These are phyloP conservation scores for Clarias platycephalus DNA, from an alignment of 2,797 vertebrate species.

Conservation along the genomic window DNA sequence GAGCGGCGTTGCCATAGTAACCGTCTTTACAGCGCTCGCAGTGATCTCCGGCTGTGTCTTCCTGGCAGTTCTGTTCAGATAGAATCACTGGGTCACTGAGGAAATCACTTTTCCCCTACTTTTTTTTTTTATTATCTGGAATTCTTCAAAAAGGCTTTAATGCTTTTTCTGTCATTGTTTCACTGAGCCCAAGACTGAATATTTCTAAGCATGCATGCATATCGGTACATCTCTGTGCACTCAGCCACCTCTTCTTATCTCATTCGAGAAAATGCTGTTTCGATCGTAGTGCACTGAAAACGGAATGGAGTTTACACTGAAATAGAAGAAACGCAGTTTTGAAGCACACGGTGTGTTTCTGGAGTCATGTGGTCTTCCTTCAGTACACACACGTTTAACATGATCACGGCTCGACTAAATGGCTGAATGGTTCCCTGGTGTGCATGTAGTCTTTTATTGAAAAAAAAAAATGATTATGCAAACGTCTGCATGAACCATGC, in stretches of 20 bases:
- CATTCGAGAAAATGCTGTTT: not conserved
- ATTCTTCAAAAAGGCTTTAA: not conserved
- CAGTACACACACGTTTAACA: not conserved
- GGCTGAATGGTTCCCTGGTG: not conserved
- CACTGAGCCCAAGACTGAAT: not conserved
- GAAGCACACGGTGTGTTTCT: not conserved
- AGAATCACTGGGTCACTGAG: not conserved
- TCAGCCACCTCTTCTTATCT: not conserved
- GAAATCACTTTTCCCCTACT: not conserved
- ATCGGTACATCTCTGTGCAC: not conserved
- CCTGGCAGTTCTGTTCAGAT: constrained; percentile 80
- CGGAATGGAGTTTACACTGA: not conserved
- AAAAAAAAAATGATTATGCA: not conserved
- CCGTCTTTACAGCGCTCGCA: constrained; percentile 90
- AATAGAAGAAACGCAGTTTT: not conserved
- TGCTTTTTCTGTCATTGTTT: too few species aligned
- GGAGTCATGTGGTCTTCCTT: not conserved
- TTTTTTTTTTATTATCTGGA: too few species aligned
- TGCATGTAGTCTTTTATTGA: not conserved
- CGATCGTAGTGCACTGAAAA: not conserved
- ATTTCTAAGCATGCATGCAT: not conserved
- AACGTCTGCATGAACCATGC: not conserved
- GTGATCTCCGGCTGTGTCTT: constrained; percentile 85
- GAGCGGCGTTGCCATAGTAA: constrained; percentile 79
- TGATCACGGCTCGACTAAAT: not conserved